Percentiles rank a stretch among this genome's conserved stretches.
These are phyloP conservation scores for Avahi laniger DNA, from an alignment of 2,797 vertebrate genomes.

Conservation along the genomic window DNA sequence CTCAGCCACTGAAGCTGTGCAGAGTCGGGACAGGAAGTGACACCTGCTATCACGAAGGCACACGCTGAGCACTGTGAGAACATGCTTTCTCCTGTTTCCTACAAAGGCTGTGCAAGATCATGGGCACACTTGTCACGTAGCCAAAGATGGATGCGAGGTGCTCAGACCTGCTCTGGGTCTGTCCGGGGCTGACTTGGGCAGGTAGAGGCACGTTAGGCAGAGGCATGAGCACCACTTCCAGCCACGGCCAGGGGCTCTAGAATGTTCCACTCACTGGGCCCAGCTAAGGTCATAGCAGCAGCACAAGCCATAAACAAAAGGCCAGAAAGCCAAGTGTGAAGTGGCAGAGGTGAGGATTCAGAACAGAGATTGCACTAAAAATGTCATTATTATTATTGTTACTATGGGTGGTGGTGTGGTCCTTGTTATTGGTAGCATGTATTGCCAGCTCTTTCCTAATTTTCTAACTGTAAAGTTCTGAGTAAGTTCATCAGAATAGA, in stretches of 20 bases:
- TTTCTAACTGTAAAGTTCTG: not conserved
- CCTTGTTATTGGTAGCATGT: rapidly evolving
- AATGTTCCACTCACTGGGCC: rapidly evolving
- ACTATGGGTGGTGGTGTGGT: rapidly evolving
- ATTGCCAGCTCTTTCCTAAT: not conserved
- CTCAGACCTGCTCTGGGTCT: not conserved
- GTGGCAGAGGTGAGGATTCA: rapidly evolving
- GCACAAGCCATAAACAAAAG: not conserved
- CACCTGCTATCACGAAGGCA: rapidly evolving
- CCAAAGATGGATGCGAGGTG: rapidly evolving
- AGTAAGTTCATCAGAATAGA: not conserved
- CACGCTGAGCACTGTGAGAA: rapidly evolving
- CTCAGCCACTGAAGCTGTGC: not conserved
- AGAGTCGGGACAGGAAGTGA: rapidly evolving
- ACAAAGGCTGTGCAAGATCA: rapidly evolving
- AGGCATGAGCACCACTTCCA: not conserved
- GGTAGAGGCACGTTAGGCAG: not conserved
- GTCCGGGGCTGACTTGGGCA: rapidly evolving
- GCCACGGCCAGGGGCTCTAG: not conserved
- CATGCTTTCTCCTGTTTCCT: rapidly evolving
- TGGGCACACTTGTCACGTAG: no score
- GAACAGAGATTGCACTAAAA: rapidly evolving
- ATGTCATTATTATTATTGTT: rapidly evolving
- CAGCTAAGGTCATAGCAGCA: not conserved
- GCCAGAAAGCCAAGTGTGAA: rapidly evolving